Percentiles rank a stretch among this genome's conserved stretches.
Evolutionary conservation across 1,140 invertebrate genomes (phyloP).

Genomic region (Drosophila murphyi): DNA sequence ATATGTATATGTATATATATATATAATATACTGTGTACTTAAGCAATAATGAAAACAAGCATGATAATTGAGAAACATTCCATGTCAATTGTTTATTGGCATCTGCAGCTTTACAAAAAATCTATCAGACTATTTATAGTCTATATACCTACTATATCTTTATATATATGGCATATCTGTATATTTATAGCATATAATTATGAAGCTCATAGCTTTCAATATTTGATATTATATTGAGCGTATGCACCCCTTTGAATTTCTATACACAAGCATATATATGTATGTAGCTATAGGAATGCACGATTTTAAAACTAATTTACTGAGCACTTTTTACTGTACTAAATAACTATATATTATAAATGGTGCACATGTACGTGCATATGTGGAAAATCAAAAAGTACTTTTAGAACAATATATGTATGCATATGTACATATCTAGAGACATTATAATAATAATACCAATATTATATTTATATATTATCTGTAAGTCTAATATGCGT

Average conservation of each 20-base stretch:
- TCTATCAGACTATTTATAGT: neutral
- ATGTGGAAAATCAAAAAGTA: neutral
- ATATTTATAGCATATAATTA: slow-evolving; percentile 4
- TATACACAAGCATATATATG: slow-evolving; percentile 10
- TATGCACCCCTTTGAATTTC: neutral
- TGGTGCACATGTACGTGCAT: slow-evolving; percentile 1
- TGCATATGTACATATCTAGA: slow-evolving; percentile 4
- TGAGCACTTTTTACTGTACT: neutral
- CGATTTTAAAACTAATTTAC: slow-evolving; percentile 23
- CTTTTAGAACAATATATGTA: neutral
- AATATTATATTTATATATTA: slow-evolving; percentile 22
- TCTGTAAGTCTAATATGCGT: slow-evolving; percentile 29
- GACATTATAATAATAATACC: slow-evolving; percentile 2
- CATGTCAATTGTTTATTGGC: slow-evolving; percentile 17
- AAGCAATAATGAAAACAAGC: slow-evolving; percentile 1
- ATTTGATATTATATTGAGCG: slow-evolving; percentile 8
- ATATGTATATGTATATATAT: too few relatives aligned
- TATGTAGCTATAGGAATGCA: slow-evolving; percentile 21
- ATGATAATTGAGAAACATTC: slow-evolving; percentile 15
- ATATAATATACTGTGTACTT: slow-evolving; percentile 6
- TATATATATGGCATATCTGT: neutral
- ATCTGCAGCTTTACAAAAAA: neutral
- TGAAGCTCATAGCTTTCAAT: neutral
- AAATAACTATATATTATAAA: slow-evolving; percentile 1
- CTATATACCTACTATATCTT: neutral